Evolutionary conservation across 2,888 invertebrate genomes (phyloP).

Genomic region (Idaea aversata): DNA sequence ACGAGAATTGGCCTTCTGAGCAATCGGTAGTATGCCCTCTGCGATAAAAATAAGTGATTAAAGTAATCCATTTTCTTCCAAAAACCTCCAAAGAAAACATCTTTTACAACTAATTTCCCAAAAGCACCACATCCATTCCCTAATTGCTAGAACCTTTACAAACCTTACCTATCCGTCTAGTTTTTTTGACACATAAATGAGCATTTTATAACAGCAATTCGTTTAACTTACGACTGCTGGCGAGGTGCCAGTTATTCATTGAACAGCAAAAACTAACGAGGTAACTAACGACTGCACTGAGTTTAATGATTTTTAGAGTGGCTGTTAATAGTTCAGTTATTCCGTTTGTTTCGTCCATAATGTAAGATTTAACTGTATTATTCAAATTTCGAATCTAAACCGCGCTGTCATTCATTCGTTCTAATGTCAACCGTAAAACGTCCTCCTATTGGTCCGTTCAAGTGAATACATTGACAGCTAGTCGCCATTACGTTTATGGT

Average conservation of each 20-base stretch:
- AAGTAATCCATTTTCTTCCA: constrained; percentile 1
- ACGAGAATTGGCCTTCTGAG: too few species aligned
- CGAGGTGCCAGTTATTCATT: constrained; percentile 11
- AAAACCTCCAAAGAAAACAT: not conserved
- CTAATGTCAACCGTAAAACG: too few species aligned
- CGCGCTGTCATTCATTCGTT: too few species aligned
- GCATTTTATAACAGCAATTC: constrained; percentile 9
- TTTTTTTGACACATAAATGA: not conserved
- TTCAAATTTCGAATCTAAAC: too few species aligned
- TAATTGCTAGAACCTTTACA: not conserved
- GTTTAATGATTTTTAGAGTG: constrained; percentile 9
- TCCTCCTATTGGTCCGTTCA: too few species aligned
- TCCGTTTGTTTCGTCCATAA: not conserved
- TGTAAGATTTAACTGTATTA: not conserved
- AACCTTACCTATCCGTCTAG: not conserved
- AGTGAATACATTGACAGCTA: too few species aligned
- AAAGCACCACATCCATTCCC: not conserved
- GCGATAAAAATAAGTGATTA: not conserved
- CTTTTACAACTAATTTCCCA: not conserved
- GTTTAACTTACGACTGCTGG: constrained; percentile 5
- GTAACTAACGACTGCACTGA: constrained; percentile 13
- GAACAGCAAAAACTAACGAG: constrained; percentile 12
- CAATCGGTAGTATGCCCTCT: not conserved
- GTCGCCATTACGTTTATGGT: too few species aligned
- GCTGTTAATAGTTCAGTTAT: not conserved